Conservation (phyloP, 1,140 invertebrate species). For the Drosophila biarmipes region DNA sequence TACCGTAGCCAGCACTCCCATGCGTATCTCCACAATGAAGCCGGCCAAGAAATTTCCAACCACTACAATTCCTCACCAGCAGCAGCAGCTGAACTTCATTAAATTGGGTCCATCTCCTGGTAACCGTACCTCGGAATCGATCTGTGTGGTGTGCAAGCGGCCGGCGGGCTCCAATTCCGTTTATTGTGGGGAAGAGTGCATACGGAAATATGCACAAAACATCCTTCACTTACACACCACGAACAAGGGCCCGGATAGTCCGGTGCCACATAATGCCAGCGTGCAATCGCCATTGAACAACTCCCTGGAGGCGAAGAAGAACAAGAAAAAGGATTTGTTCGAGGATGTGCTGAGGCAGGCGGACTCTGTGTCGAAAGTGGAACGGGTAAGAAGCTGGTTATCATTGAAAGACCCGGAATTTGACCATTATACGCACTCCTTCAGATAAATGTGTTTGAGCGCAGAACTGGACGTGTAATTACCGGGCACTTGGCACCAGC, state of each 20-base stretch:
- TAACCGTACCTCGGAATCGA: slow-evolving; percentile 9
- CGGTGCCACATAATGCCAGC: slow-evolving; percentile 8
- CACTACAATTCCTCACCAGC: slow-evolving; percentile 21
- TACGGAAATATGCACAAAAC: slow-evolving; percentile 92
- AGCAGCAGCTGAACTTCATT: slow-evolving; percentile 61
- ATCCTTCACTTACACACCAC: slow-evolving; percentile 85
- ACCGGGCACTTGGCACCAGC: slow-evolving; percentile 92
- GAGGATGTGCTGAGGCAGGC: slow-evolving; percentile 72
- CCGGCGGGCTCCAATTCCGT: slow-evolving; percentile 89
- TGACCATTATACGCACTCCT: not conserved
- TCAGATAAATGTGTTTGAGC: slow-evolving; percentile 91
- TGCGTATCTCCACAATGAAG: slow-evolving; percentile 19
- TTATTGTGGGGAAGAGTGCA: slow-evolving; percentile 95
- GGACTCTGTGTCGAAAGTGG: slow-evolving; percentile 78
- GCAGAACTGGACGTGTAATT: slow-evolving; percentile 90
- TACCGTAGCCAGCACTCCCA: slow-evolving; percentile 7
- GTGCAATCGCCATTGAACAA: slow-evolving; percentile 8
- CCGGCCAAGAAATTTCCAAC: slow-evolving; percentile 14
- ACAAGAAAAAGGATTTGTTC: slow-evolving; percentile 75
- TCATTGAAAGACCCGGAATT: not conserved
- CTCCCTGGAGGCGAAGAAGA: slow-evolving; percentile 63
- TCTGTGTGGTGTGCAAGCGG: slow-evolving; percentile 91
- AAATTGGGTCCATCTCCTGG: slow-evolving; percentile 38
- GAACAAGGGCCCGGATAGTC: slow-evolving; percentile 33
- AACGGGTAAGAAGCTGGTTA: slow-evolving; percentile 84